phyloP scores from a whole-genome alignment of 2,888 invertebrate genomes.

The Drosophila colorata region DNA sequence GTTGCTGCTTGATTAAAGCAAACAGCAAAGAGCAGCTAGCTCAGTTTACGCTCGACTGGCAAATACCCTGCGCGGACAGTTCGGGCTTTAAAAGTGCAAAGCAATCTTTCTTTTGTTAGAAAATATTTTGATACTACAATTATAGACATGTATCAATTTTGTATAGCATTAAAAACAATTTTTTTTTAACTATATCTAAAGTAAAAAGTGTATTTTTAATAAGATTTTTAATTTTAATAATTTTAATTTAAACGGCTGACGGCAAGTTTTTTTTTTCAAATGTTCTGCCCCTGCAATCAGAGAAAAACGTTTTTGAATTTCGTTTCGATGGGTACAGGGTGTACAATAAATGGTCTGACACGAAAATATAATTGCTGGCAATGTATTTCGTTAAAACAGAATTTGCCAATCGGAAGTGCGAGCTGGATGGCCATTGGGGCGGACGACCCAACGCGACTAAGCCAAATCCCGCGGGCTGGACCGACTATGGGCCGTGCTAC shows the following conservation, averaged over 20 bases:
- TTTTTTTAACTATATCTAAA: too few species aligned
- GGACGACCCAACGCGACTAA: conserved; percentile 85
- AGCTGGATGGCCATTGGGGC: conserved; percentile 90
- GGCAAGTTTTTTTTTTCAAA: too few species aligned
- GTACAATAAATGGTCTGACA: background rate
- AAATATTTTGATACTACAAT: too few species aligned
- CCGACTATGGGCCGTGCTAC: conserved; percentile 93
- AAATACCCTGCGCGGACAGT: conserved; percentile 1
- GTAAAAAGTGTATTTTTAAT: too few species aligned
- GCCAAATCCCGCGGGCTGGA: conserved; percentile 88
- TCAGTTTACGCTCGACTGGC: background rate
- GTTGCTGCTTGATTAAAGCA: conserved; percentile 3
- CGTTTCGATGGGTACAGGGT: background rate
- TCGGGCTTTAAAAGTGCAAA: too few species aligned
- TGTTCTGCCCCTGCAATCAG: too few species aligned
- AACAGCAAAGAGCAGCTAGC: background rate
- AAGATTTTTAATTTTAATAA: too few species aligned
- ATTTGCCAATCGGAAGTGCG: conserved; percentile 90
- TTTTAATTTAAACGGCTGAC: too few species aligned
- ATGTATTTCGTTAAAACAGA: conserved; percentile 85
- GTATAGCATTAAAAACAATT: too few species aligned
- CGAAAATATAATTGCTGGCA: conserved; percentile 15
- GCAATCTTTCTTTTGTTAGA: too few species aligned
- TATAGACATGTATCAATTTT: too few species aligned
- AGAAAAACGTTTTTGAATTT: too few species aligned